phyloP scores from a whole-genome alignment of 2,113 vertebrate species.

The Sigmodon hispidus region DNA sequence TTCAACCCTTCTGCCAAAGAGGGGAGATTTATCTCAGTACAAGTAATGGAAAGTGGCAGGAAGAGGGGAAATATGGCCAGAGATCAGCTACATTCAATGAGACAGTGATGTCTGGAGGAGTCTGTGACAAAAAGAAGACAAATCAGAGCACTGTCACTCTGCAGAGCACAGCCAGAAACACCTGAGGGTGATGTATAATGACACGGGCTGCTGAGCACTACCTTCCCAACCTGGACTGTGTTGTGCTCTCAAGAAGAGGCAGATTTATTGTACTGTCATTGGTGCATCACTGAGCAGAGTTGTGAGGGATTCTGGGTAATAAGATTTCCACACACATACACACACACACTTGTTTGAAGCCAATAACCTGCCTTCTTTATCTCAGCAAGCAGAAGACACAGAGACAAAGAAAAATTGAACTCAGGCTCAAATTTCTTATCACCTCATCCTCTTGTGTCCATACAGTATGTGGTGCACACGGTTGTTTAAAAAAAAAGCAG shows the following conservation, averaged over 20 bases:
- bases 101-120: conserved; percentile 65
- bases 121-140: conserved; percentile 61
- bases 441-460: background rate
- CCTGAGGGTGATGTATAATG: conserved; percentile 42
- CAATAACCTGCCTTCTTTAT: conserved; percentile 56
- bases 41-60: conserved; percentile 58
- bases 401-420: conserved; percentile 57
- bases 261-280: conserved; percentile 69
- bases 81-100: conserved; percentile 18
- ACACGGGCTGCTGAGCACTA: background rate
- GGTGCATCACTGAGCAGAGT: conserved; percentile 18
- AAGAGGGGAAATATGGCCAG: conserved; percentile 51
- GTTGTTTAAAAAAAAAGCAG: background rate
- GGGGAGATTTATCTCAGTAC: conserved; percentile 65
- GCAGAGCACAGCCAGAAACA: background rate
- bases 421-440: background rate
- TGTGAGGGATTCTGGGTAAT: conserved; percentile 29
- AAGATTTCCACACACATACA: background rate
- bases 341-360: background rate
- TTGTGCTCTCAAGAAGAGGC: background rate
- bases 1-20: conserved; percentile 63
- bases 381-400: background rate
- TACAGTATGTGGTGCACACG: background rate
- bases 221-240: background rate
- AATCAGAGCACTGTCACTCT: background rate